These are phyloP conservation scores for Germaria angustata DNA, from an alignment of 2,888 invertebrate genomes.

Conservation along the genomic window DNA sequence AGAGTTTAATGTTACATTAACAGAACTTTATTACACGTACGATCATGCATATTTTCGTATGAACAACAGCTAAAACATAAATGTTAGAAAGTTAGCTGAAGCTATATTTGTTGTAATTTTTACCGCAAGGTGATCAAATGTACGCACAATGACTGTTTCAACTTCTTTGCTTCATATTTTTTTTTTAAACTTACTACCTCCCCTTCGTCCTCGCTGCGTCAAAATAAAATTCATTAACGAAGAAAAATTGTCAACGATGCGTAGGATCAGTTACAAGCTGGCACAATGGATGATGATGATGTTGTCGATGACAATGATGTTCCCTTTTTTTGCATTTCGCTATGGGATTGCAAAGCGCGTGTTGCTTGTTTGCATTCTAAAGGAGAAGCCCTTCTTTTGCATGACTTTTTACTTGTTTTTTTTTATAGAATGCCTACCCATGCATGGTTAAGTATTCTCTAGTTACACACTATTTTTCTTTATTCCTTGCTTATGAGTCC, in stretches of 20 bases:
- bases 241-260: conserved; percentile 58
- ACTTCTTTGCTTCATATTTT: conserved; percentile 20
- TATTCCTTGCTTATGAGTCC: neutral
- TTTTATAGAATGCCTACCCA: conserved; percentile 51
- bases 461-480: conserved; percentile 55
- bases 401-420: conserved; percentile 33
- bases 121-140: conserved; percentile 74
- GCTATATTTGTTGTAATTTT: conserved; percentile 25
- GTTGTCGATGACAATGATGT: conserved; percentile 16
- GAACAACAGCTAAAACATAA: conserved; percentile 8
- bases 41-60: neutral
- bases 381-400: conserved; percentile 63
- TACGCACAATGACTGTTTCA: conserved; percentile 56
- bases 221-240: neutral
- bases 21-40: conserved; percentile 52
- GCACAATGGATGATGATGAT: conserved; percentile 5
- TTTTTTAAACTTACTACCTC: neutral
- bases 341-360: conserved; percentile 58
- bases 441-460: conserved; percentile 62
- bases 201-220: conserved; percentile 5
- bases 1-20: conserved; percentile 63
- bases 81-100: conserved; percentile 66
- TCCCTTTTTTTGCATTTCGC: conserved; percentile 41
- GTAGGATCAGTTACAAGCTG: conserved; percentile 64
- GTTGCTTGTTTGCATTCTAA: conserved; percentile 58